phyloP scores from a whole-genome alignment of 2,888 invertebrate genomes.

The Sipha maydis region DNA sequence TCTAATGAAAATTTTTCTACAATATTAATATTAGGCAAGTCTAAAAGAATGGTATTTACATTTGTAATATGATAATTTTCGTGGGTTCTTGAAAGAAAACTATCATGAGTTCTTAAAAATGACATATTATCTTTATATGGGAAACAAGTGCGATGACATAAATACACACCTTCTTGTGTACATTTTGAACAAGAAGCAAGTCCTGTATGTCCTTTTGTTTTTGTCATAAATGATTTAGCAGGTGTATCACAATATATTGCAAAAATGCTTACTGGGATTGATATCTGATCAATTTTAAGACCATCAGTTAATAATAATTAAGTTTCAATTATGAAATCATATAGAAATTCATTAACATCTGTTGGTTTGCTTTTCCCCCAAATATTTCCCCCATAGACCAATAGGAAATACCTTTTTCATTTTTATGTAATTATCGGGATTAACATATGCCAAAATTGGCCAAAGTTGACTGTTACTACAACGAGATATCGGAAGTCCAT shows the following conservation, averaged over 20 bases:
- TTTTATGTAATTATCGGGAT: background rate
- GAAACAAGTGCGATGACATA: background rate
- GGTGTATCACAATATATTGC: slow-evolving; percentile 1
- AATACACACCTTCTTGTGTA: background rate
- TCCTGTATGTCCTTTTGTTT: background rate
- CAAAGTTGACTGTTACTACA: background rate
- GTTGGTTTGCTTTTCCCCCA: background rate
- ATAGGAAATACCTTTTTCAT: background rate
- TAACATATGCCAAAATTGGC: no score
- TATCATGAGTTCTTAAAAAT: background rate
- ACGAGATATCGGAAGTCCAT: background rate
- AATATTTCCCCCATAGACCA: background rate
- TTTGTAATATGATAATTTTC: background rate
- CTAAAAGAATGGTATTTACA: background rate
- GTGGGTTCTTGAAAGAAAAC: background rate
- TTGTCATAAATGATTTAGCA: slow-evolving; percentile 1
- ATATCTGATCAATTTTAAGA: background rate
- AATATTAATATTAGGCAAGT: background rate
- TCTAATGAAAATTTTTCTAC: background rate
- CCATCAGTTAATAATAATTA: background rate
- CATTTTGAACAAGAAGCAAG: background rate
- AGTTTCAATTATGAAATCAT: background rate
- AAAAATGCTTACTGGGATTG: background rate
- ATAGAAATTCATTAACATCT: background rate
- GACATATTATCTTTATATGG: background rate